Percentiles rank a stretch among this genome's conserved stretches.
phyloP scores from a whole-genome alignment of 2,797 vertebrate genomes.

The Melanogrammus aeglefinus region DNA sequence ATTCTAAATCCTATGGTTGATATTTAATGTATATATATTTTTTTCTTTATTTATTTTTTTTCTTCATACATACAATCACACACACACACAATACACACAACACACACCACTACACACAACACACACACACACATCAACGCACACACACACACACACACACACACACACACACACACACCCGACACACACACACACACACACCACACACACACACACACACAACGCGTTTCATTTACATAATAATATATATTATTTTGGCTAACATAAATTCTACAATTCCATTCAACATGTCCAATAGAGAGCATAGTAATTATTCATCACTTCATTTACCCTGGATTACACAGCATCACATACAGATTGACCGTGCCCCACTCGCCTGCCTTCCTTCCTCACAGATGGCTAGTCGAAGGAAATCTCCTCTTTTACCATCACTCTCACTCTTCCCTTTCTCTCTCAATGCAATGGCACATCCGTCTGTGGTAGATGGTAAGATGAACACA shows the following conservation, averaged over 20 bases:
- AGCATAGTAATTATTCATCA: constrained; percentile 32
- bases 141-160: too few relatives aligned
- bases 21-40: not conserved
- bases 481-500: too few relatives aligned
- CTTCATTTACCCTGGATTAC: constrained; percentile 44
- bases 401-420: constrained; percentile 18
- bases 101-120: too few relatives aligned
- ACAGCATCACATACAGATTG: constrained; percentile 19
- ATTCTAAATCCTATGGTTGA: not conserved
- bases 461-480: not conserved
- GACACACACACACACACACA: too few relatives aligned
- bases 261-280: too few relatives aligned
- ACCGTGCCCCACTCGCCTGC: not conserved
- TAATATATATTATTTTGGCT: constrained; percentile 13
- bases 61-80: too few relatives aligned
- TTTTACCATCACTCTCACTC: constrained; percentile 41
- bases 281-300: too few relatives aligned
- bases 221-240: not conserved
- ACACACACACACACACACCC: too few relatives aligned
- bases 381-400: constrained; percentile 46
- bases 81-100: too few relatives aligned
- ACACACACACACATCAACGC: too few relatives aligned
- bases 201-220: too few relatives aligned
- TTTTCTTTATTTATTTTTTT: too few relatives aligned
- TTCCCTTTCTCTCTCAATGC: constrained; percentile 45